These are phyloP conservation scores for Jaculus jaculus DNA, from an alignment of 2,113 vertebrate genomes.

Conservation along the genomic window DNA sequence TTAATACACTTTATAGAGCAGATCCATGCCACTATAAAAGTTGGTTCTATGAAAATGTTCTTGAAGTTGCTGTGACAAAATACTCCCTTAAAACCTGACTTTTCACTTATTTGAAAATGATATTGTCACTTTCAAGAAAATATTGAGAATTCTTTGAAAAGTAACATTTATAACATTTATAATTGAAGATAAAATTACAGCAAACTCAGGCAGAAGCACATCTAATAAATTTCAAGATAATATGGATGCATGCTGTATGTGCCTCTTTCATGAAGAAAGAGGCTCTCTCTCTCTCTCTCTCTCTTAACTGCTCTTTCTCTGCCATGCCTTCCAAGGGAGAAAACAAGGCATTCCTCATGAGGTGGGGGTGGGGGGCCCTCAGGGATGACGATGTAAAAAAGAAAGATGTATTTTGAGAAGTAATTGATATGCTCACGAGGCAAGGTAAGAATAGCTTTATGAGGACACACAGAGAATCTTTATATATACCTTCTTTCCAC, in stretches of 20 bases:
- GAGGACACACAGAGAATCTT: neutral
- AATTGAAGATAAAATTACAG: conserved; percentile 29
- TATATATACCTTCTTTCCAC: accelerated
- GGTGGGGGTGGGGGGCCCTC: neutral
- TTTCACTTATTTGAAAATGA: conserved; percentile 8
- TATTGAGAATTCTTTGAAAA: neutral
- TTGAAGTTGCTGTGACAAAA: conserved; percentile 37
- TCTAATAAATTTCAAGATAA: neutral
- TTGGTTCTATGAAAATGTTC: neutral
- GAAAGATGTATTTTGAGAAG: neutral
- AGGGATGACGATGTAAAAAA: neutral
- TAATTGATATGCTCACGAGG: neutral
- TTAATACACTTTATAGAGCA: conserved; percentile 20
- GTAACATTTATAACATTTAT: conserved; percentile 9
- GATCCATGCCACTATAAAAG: neutral
- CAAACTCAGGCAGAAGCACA: neutral
- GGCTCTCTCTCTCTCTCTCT: too few relatives aligned
- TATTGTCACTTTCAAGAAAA: conserved; percentile 22
- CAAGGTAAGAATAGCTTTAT: neutral
- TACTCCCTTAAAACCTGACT: conserved; percentile 6
- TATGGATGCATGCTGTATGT: neutral
- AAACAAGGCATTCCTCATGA: neutral
- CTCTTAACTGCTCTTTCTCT: neutral
- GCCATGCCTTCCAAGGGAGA: neutral
- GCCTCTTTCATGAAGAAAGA: neutral